phyloP scores from a whole-genome alignment of 2,113 vertebrate genomes.

The Hiodon alosoides region DNA sequence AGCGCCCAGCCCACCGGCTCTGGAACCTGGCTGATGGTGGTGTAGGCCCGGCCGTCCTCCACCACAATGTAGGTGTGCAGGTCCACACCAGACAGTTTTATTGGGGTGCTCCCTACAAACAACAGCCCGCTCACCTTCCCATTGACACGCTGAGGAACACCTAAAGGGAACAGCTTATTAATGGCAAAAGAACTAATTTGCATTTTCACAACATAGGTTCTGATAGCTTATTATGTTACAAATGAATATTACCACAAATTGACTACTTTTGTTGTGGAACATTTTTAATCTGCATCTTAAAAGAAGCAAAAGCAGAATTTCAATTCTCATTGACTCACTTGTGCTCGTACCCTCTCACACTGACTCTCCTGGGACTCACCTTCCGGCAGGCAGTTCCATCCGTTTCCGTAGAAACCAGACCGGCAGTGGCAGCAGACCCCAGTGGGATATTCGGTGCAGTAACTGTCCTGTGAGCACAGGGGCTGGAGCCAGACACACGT shows the following conservation, averaged over 20 bases:
- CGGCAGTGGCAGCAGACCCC: constrained; percentile 88
- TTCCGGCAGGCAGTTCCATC: constrained; percentile 79
- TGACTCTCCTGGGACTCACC: constrained; percentile 54
- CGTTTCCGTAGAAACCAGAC: constrained; percentile 79
- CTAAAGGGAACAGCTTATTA: constrained; percentile 45
- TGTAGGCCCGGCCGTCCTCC: constrained; percentile 84
- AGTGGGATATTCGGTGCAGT: constrained; percentile 76
- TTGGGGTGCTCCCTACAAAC: constrained; percentile 62
- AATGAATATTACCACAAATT: no score
- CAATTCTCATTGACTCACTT: neutral
- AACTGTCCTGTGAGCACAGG: constrained; percentile 76
- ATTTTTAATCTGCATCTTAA: no score
- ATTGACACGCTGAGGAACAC: constrained; percentile 84
- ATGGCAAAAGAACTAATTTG: neutral
- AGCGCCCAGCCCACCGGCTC: constrained; percentile 74
- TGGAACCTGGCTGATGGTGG: constrained; percentile 83
- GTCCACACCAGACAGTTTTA: constrained; percentile 67
- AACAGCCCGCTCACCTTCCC: constrained; percentile 85
- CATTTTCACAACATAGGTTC: no score
- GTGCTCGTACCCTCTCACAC: neutral
- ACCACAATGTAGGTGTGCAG: constrained; percentile 88
- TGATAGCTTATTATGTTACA: no score
- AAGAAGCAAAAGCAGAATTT: neutral
- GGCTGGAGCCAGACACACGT: constrained; percentile 68
- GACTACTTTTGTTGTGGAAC: no score